These are phyloP conservation scores for Orthosia incerta DNA, from an alignment of 2,888 invertebrate species.

Conservation along the genomic window DNA sequence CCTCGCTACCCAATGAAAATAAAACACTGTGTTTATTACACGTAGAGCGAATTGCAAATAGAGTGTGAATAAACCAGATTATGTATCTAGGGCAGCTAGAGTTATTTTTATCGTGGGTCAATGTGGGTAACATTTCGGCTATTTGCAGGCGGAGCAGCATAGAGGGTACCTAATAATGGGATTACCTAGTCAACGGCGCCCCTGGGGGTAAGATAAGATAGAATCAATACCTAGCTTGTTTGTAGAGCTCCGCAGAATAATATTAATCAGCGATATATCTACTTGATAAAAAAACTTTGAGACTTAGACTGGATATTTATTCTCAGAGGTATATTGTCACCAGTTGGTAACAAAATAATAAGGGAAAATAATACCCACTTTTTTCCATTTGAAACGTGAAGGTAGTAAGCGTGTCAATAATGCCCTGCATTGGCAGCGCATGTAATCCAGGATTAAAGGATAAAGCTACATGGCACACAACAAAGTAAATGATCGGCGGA, in stretches of 20 bases:
- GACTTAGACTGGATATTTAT: background rate
- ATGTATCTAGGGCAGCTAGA: conserved; percentile 37
- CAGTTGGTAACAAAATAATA: too few species aligned
- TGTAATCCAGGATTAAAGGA: conserved; percentile 17
- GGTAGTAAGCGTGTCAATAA: background rate
- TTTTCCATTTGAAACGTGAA: background rate
- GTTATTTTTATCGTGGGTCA: conserved; percentile 33
- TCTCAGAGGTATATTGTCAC: background rate
- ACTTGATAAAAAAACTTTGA: background rate
- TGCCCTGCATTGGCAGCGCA: conserved; percentile 5
- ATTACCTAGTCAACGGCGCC: conserved; percentile 30
- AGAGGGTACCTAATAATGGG: conserved; percentile 24
- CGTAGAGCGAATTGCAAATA: conserved; percentile 36
- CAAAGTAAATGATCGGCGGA: conserved; percentile 5
- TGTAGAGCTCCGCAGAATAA: background rate
- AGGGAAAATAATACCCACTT: too few species aligned
- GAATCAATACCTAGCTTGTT: conserved; percentile 19
- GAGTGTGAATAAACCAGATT: conserved; percentile 33
- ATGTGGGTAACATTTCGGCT: conserved; percentile 12
- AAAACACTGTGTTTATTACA: conserved; percentile 43
- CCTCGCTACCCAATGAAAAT: too few species aligned
- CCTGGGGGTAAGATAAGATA: conserved; percentile 40
- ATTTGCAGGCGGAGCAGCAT: conserved; percentile 31
- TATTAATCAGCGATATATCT: background rate
- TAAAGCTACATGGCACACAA: conserved; percentile 6